phyloP scores from a whole-genome alignment of 1,140 invertebrate genomes.

The Bombus sibiricus region DNA sequence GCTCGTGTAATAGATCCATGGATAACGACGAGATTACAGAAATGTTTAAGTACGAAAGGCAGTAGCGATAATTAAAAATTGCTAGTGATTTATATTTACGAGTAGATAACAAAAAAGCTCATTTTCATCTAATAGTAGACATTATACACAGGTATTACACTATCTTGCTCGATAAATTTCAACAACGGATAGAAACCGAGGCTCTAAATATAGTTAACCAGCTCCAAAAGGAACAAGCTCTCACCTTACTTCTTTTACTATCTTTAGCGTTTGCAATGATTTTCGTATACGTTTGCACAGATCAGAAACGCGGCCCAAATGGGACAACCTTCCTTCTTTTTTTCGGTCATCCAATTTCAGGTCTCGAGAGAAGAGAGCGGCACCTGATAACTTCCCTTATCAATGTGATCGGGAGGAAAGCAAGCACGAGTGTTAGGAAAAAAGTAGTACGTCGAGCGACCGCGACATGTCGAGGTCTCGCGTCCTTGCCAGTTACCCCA shows the following conservation, averaged over 20 bases:
- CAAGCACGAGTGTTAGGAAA: neutral
- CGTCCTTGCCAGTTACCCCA: slow-evolving; percentile 69
- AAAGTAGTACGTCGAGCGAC: slow-evolving; percentile 33
- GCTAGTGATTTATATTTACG: neutral
- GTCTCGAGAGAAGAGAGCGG: neutral
- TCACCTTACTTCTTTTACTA: neutral
- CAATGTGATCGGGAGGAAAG: slow-evolving; percentile 14
- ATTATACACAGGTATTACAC: neutral
- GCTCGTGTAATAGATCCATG: neutral
- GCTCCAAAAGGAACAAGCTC: slow-evolving; percentile 17
- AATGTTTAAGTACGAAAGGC: neutral
- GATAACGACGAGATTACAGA: neutral
- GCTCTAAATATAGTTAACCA: neutral
- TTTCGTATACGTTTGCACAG: neutral
- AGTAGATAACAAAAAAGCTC: neutral
- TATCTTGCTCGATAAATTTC: neutral
- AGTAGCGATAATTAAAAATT: neutral
- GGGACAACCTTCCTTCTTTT: no score
- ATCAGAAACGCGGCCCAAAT: neutral
- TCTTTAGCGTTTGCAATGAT: neutral
- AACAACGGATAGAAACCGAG: neutral
- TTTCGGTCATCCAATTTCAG: neutral
- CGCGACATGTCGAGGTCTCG: slow-evolving; percentile 61
- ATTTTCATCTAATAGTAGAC: neutral
- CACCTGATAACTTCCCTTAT: slow-evolving; percentile 33